These are phyloP conservation scores for Cettia cetti DNA, from an alignment of 2,113 vertebrate genomes.

Conservation along the genomic window DNA sequence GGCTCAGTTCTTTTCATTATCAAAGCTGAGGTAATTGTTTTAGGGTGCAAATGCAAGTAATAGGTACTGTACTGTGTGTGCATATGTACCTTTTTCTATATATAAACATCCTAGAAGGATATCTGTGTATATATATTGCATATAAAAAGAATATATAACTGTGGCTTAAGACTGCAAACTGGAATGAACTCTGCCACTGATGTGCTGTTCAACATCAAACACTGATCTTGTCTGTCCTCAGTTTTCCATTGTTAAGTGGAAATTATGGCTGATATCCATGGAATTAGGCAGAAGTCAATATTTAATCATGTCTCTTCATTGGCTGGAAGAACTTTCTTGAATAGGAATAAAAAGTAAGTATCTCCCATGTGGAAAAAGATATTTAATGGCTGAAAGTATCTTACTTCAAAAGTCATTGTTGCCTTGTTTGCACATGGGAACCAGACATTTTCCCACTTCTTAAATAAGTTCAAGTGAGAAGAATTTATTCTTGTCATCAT, in stretches of 20 bases:
- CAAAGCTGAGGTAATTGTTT: neutral
- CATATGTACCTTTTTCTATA: neutral
- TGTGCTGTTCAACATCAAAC: neutral
- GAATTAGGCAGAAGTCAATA: neutral
- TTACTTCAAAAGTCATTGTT: neutral
- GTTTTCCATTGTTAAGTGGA: neutral
- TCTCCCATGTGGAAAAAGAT: neutral
- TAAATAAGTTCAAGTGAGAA: neutral
- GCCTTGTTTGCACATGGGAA: neutral
- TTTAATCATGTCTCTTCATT: neutral
- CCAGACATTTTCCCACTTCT: neutral
- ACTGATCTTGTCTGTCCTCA: neutral
- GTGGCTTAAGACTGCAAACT: neutral
- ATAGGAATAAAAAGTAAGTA: neutral
- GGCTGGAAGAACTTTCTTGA: neutral
- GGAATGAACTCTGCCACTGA: neutral
- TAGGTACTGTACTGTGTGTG: neutral
- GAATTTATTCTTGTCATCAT: neutral
- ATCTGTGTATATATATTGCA: neutral
- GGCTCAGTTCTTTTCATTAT: neutral
- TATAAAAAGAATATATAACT: neutral
- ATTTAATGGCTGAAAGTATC: neutral
- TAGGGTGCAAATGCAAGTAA: neutral
- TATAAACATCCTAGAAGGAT: neutral
- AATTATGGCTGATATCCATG: neutral